Evolutionary conservation across 1,140 invertebrate species (phyloP).

Genomic region (Drosophila suzukii): DNA sequence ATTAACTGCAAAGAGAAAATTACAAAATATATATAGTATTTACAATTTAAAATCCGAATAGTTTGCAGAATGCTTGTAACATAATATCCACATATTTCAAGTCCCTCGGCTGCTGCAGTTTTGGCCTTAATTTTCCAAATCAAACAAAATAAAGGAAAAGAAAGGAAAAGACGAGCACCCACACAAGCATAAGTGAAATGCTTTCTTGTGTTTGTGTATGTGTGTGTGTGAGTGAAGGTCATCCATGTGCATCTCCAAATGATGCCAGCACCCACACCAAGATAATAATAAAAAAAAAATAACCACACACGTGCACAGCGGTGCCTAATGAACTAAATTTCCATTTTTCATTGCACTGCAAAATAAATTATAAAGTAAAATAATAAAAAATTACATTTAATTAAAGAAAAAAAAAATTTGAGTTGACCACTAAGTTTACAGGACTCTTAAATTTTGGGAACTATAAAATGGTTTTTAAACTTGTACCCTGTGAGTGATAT

Average conservation of each 20-base stretch:
- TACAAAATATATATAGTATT: not conserved
- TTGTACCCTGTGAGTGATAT: too few relatives aligned
- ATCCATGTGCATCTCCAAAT: constrained; percentile 45
- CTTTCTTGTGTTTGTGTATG: not conserved
- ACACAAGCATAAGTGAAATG: constrained; percentile 1
- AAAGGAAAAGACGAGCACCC: constrained; percentile 4
- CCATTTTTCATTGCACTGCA: constrained; percentile 28
- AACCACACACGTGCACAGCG: constrained; percentile 14
- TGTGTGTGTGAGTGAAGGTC: constrained; percentile 45
- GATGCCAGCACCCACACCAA: constrained; percentile 31
- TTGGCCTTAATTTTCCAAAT: constrained; percentile 66
- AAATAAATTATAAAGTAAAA: not conserved
- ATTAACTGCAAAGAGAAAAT: constrained; percentile 6
- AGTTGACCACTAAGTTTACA: too few relatives aligned
- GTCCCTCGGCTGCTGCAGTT: constrained; percentile 9
- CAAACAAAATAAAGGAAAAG: constrained; percentile 24
- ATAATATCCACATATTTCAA: constrained; percentile 1
- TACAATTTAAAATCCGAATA: not conserved
- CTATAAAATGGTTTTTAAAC: too few relatives aligned
- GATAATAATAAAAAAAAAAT: not conserved
- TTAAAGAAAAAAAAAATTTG: not conserved
- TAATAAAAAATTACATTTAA: not conserved
- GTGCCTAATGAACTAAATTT: constrained; percentile 76
- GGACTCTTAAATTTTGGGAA: too few relatives aligned
- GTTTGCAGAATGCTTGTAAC: not conserved